phyloP scores from a whole-genome alignment of 2,113 vertebrate species.

The Ellobius talpinus region DNA sequence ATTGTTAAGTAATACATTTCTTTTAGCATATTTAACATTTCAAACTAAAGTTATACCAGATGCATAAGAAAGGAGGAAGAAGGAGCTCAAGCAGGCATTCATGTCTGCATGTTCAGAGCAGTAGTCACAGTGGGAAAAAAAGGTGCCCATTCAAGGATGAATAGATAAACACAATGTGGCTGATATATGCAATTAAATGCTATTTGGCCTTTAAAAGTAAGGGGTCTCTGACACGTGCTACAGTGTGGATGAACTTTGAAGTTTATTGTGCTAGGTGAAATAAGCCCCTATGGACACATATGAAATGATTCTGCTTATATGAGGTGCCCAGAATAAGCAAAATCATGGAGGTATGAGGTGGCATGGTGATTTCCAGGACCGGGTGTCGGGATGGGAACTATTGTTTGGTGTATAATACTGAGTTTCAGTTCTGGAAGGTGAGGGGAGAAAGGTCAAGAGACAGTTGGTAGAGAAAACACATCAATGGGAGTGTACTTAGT shows the following conservation, averaged over 20 bases:
- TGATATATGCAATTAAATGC: neutral
- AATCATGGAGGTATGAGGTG: neutral
- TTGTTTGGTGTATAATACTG: neutral
- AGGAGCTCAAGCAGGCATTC: neutral
- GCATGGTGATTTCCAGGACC: neutral
- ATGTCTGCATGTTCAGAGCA: neutral
- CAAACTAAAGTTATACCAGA: constrained; percentile 49
- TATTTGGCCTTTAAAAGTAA: constrained; percentile 21
- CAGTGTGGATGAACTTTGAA: neutral
- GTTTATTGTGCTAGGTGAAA: constrained; percentile 10
- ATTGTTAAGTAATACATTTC: constrained; percentile 38
- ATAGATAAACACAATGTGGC: neutral
- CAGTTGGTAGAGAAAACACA: neutral
- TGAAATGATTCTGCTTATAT: neutral
- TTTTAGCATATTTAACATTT: constrained; percentile 53
- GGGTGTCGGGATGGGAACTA: neutral
- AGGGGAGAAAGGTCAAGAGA: neutral
- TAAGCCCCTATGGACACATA: constrained; percentile 5
- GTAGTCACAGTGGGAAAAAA: neutral
- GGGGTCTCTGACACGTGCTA: neutral
- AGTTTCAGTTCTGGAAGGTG: constrained; percentile 3
- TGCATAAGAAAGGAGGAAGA: constrained; percentile 4
- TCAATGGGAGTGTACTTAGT: neutral
- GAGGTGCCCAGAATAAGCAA: neutral
- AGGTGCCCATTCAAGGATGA: neutral